A percentile compares a stretch with the other conserved stretches of the same genome.
These are phyloP conservation scores for Indri indri DNA, from an alignment of 2,113 vertebrate genomes.

Conservation along the genomic window DNA sequence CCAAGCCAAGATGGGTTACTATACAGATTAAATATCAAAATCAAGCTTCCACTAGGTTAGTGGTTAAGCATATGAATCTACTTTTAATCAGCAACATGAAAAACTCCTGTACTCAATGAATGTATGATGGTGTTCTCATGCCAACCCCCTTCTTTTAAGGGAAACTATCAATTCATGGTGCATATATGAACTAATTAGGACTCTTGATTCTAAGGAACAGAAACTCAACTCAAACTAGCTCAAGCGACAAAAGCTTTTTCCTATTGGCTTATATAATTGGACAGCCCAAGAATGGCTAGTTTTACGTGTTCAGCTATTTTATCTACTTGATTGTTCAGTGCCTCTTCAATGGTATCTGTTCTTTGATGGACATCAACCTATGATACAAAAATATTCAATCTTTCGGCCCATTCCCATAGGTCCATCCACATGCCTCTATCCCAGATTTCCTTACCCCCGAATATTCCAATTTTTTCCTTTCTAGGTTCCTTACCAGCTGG, in stretches of 20 bases:
- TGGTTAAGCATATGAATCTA: background rate
- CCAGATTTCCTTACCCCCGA: background rate
- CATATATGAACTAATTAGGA: background rate
- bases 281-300: background rate
- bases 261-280: background rate
- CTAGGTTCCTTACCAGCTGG: background rate
- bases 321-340: background rate
- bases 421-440: background rate
- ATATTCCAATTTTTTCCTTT: background rate
- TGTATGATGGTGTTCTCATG: background rate
- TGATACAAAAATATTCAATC: background rate
- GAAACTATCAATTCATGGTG: background rate
- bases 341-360: background rate
- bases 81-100: conserved; percentile 1
- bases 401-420: background rate
- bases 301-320: background rate
- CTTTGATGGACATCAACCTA: background rate
- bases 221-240: background rate
- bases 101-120: background rate
- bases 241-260: background rate
- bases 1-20: background rate
- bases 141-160: background rate
- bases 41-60: background rate
- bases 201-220: background rate
- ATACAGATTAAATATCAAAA: background rate